Percentiles rank a stretch among this genome's conserved stretches.
Conservation (phyloP, 2,797 vertebrate species). For the Oreortyx pictus region DNA sequence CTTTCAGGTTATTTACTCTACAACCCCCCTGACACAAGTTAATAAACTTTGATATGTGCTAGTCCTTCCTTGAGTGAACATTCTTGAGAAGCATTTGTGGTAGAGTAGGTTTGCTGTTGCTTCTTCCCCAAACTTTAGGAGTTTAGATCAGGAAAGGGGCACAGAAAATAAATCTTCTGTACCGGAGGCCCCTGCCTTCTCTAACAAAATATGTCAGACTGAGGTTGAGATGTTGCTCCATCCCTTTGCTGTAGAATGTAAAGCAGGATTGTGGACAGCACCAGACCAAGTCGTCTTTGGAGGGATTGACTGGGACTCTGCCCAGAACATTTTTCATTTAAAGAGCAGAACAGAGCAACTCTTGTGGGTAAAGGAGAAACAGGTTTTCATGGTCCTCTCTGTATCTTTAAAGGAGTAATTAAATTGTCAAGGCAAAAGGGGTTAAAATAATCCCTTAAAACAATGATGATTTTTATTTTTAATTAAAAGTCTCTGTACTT, state of each 20-base stretch:
- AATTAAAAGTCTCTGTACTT: not conserved
- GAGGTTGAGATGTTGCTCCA: not conserved
- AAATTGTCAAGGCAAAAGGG: not conserved
- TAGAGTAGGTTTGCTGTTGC: too few species aligned
- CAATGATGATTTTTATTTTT: not conserved
- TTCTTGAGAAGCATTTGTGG: too few species aligned
- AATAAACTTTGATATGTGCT: too few species aligned
- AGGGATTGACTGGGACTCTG: not conserved
- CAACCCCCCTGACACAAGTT: too few species aligned
- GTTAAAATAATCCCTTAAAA: not conserved
- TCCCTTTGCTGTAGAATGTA: not conserved
- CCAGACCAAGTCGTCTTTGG: not conserved
- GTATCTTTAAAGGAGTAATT: not conserved
- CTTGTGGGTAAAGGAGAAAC: not conserved
- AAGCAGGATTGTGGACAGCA: not conserved
- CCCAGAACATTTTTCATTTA: not conserved
- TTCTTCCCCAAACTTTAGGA: too few species aligned
- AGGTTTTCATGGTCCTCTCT: not conserved
- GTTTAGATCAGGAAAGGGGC: too few species aligned
- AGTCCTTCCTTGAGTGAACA: too few species aligned
- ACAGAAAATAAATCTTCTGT: not conserved
- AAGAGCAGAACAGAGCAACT: not conserved
- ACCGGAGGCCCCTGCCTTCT: not conserved
- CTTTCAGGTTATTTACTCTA: too few species aligned
- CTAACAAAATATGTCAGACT: not conserved